phyloP scores from a whole-genome alignment of 37 sponge, comb jelly and placozoan species.

The Aplysina aerophoba region DNA sequence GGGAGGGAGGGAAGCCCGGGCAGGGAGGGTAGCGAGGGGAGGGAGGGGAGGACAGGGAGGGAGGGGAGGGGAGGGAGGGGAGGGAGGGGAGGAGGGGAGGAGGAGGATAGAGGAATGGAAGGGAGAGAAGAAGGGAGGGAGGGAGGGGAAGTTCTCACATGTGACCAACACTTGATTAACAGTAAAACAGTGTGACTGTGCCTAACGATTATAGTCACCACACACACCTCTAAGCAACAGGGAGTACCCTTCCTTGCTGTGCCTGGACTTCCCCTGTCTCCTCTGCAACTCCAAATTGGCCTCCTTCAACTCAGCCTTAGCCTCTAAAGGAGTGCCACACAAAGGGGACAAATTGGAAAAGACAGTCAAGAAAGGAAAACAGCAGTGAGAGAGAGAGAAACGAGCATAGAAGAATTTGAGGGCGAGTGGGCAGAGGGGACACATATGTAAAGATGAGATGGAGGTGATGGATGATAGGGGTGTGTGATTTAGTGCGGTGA shows the following conservation, averaged over 20 bases:
- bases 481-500: not conserved
- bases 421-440: conserved; percentile 18
- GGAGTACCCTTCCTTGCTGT: too few relatives aligned
- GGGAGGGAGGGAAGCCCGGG: conserved; percentile 17
- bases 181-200: too few relatives aligned
- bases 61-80: not conserved
- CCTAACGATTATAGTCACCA: too few relatives aligned
- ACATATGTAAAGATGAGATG: conserved; percentile 21
- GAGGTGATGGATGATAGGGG: not conserved
- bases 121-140: too few relatives aligned
- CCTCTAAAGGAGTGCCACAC: too few relatives aligned
- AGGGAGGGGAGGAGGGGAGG: conserved; percentile 26
- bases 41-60: conserved; percentile 27
- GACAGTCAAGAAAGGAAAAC: conserved; percentile 31
- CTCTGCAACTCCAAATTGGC: too few relatives aligned
- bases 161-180: too few relatives aligned
- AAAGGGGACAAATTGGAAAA: conserved; percentile 7
- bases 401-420: too few relatives aligned
- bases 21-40: conserved; percentile 18
- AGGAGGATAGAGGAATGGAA: conserved; percentile 16
- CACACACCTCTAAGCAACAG: too few relatives aligned
- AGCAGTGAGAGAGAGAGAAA: conserved; percentile 41
- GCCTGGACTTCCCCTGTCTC: too few relatives aligned
- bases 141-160: conserved; percentile 21
- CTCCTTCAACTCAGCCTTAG: too few relatives aligned